Evolutionary conservation across 2,113 vertebrate species (phyloP).

Genomic region (Rhinolophus sinicus): DNA sequence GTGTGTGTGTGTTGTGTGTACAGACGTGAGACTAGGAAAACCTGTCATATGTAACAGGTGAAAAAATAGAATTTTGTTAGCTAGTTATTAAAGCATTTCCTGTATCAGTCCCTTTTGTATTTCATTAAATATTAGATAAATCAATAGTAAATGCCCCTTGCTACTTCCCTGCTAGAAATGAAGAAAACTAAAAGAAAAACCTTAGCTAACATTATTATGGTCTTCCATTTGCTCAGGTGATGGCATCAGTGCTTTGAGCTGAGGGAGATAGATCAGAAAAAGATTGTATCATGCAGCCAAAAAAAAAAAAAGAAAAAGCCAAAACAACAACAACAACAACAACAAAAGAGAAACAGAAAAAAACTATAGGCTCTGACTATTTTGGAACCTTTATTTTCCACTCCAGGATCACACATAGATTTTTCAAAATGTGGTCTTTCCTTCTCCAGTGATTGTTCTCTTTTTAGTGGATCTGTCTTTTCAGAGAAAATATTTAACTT

Average conservation of each 20-base stretch:
- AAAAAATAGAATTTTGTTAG: conserved; percentile 56
- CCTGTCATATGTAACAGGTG: conserved; percentile 64
- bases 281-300: conserved; percentile 64
- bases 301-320: not conserved
- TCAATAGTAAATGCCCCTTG: not conserved
- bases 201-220: conserved; percentile 52
- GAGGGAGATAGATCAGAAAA: conserved; percentile 55
- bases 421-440: conserved; percentile 67
- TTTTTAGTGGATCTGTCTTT: conserved; percentile 44
- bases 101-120: not conserved
- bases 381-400: conserved; percentile 72
- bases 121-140: conserved; percentile 35
- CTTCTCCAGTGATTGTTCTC: conserved; percentile 49
- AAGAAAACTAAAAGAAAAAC: conserved; percentile 50
- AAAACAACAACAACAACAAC: not conserved
- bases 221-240: conserved; percentile 68
- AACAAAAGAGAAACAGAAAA: not conserved
- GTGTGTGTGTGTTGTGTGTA: conserved; percentile 40
- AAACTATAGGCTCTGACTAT: not conserved
- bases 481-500: conserved; percentile 32
- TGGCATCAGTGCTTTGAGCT: conserved; percentile 70
- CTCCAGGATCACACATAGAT: conserved; percentile 70
- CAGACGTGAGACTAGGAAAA: conserved; percentile 19
- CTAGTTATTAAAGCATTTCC: not conserved
- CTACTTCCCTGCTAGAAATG: not conserved